These are phyloP conservation scores for Apocheima hispidaria DNA, from an alignment of 2,888 invertebrate species.

Conservation along the genomic window DNA sequence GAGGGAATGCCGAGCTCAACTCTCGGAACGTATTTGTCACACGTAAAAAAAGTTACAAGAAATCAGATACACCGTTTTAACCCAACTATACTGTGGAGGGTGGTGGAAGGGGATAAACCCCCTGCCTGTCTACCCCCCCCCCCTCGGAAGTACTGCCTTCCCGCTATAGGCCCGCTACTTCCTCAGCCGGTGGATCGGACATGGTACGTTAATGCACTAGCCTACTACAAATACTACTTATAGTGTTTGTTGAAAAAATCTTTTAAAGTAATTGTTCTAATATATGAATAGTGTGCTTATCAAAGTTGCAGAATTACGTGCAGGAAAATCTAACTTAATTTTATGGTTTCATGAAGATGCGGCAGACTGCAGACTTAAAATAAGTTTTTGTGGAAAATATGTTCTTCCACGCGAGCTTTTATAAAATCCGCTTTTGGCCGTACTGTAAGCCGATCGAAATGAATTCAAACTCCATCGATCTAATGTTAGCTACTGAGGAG, in stretches of 20 bases:
- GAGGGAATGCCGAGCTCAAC: constrained; percentile 37
- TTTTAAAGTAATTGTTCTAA: neutral
- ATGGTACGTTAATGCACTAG: constrained; percentile 61
- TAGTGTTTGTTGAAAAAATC: constrained; percentile 24
- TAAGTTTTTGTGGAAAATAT: too few relatives aligned
- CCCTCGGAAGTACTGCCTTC: constrained; percentile 50
- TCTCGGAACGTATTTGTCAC: constrained; percentile 45
- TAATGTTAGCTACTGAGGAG: too few relatives aligned
- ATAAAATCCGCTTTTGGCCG: too few relatives aligned
- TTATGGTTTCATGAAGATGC: too few relatives aligned
- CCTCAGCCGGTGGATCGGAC: constrained; percentile 61
- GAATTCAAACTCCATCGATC: too few relatives aligned
- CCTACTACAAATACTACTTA: constrained; percentile 40
- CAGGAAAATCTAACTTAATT: neutral
- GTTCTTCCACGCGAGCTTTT: too few relatives aligned
- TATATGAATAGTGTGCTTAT: too few relatives aligned
- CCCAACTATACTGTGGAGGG: constrained; percentile 46
- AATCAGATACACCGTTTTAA: constrained; percentile 67
- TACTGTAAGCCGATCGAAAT: too few relatives aligned
- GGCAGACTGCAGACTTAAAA: too few relatives aligned
- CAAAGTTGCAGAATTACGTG: too few relatives aligned
- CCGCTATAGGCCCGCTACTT: constrained; percentile 62
- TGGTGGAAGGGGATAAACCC: constrained; percentile 32
- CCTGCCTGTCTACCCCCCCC: constrained; percentile 30
- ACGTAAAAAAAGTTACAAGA: constrained; percentile 55